These are phyloP conservation scores for Paramormyrops hopkinsi DNA, from an alignment of 2,797 vertebrate genomes.

Conservation along the genomic window DNA sequence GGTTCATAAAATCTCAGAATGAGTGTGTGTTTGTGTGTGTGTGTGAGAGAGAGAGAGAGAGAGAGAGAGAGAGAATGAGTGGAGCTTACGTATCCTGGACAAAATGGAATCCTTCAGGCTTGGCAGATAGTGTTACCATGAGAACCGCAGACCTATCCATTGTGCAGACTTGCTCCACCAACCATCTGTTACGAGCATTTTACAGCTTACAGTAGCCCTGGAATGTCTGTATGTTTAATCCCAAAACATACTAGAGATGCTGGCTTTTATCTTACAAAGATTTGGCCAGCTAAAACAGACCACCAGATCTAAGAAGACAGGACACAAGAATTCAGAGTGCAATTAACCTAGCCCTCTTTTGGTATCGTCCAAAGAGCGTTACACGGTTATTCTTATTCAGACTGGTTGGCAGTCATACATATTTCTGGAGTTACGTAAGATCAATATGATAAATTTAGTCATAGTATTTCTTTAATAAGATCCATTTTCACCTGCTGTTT, in stretches of 20 bases:
- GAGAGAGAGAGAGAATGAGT: constrained; percentile 38
- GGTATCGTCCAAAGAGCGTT: background rate
- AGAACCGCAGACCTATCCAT: constrained; percentile 94
- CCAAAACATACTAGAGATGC: constrained; percentile 18
- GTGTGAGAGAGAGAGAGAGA: constrained; percentile 51
- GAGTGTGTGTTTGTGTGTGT: background rate
- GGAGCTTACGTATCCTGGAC: constrained; percentile 82
- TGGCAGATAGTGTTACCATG: constrained; percentile 98
- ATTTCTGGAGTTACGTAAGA: background rate
- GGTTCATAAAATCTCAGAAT: constrained; percentile 13
- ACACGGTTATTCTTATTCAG: background rate
- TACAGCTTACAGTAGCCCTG: constrained; percentile 49
- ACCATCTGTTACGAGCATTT: constrained; percentile 97
- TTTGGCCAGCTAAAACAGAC: constrained; percentile 13
- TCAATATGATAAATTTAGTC: background rate
- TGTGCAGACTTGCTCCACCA: constrained; percentile 85
- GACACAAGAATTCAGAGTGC: background rate
- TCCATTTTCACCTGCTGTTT: background rate
- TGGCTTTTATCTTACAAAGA: constrained; percentile 19
- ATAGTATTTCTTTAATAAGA: background rate
- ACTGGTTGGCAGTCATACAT: background rate
- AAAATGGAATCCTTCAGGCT: constrained; percentile 92
- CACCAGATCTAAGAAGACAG: constrained; percentile 11
- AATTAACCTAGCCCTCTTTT: background rate
- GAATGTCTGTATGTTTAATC: constrained; percentile 40